Percentiles rank a stretch among this genome's conserved stretches.
Conservation (phyloP, 2,888 invertebrate genomes). For the Apodemia zela region DNA sequence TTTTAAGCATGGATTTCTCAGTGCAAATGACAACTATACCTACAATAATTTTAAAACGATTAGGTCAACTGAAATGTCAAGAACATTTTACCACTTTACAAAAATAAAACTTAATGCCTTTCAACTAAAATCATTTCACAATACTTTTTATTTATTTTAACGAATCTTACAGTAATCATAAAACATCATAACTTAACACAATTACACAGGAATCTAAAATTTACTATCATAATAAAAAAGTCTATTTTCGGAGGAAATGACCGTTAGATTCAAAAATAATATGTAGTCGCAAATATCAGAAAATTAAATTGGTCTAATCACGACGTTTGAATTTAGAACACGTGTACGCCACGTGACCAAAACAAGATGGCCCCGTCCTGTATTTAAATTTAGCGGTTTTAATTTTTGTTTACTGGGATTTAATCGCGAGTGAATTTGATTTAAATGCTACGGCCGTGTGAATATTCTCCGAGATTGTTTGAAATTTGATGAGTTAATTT, state of each 20-base stretch:
- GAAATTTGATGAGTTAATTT: neutral
- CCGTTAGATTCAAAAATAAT: neutral
- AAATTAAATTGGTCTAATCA: constrained; percentile 34
- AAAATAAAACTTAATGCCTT: neutral
- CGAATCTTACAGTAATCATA: too few relatives aligned
- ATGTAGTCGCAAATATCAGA: constrained; percentile 21
- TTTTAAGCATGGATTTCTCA: constrained; percentile 20
- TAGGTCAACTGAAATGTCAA: constrained; percentile 27
- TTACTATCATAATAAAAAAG: neutral
- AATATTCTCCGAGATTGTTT: constrained; percentile 23
- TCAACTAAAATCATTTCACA: neutral
- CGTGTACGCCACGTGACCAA: constrained; percentile 37
- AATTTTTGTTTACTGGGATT: constrained; percentile 50
- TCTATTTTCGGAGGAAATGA: constrained; percentile 4
- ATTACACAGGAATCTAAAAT: neutral
- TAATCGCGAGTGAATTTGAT: constrained; percentile 36
- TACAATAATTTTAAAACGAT: constrained; percentile 30
- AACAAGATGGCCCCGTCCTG: constrained; percentile 38
- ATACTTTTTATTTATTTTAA: neutral
- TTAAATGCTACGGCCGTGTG: constrained; percentile 30
- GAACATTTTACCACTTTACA: neutral
- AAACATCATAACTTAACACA: neutral
- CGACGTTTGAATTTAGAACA: constrained; percentile 33
- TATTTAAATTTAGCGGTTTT: constrained; percentile 42
- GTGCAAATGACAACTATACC: constrained; percentile 34